These are phyloP conservation scores for Mechanitis messenoides DNA, from an alignment of 2,888 invertebrate species.

Conservation along the genomic window DNA sequence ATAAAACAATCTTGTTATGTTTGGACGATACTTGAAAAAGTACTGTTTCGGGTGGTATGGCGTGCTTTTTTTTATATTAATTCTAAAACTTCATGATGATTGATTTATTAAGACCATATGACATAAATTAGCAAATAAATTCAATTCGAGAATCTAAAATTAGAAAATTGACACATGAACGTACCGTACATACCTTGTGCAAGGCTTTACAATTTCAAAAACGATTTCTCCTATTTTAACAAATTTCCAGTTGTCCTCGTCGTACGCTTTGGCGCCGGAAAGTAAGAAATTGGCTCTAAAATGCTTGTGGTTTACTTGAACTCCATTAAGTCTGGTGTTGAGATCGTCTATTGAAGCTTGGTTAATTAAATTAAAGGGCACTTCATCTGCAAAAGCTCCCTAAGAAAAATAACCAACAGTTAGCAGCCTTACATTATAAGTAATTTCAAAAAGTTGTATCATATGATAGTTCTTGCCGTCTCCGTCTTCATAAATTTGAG, in stretches of 20 bases:
- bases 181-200: conserved; percentile 67
- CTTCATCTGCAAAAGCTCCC: conserved; percentile 82
- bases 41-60: too few relatives aligned
- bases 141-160: too few relatives aligned
- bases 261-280: conserved; percentile 74
- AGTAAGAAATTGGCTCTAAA: conserved; percentile 85
- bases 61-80: too few relatives aligned
- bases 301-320: conserved; percentile 65
- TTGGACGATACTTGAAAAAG: too few relatives aligned
- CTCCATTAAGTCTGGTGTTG: conserved; percentile 73
- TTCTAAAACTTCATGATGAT: too few relatives aligned
- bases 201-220: conserved; percentile 80
- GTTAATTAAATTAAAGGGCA: conserved; percentile 81
- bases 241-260: conserved; percentile 84
- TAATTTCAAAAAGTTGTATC: too few relatives aligned
- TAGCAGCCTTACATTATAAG: too few relatives aligned
- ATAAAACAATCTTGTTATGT: too few relatives aligned
- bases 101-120: too few relatives aligned
- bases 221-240: conserved; percentile 80
- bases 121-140: too few relatives aligned
- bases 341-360: conserved; percentile 81
- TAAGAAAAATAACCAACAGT: conserved; percentile 32
- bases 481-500: conserved; percentile 56
- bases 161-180: too few relatives aligned
- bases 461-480: conserved; percentile 53